These are phyloP conservation scores for Gambusia affinis DNA, from an alignment of 2,113 vertebrate genomes.

Conservation along the genomic window DNA sequence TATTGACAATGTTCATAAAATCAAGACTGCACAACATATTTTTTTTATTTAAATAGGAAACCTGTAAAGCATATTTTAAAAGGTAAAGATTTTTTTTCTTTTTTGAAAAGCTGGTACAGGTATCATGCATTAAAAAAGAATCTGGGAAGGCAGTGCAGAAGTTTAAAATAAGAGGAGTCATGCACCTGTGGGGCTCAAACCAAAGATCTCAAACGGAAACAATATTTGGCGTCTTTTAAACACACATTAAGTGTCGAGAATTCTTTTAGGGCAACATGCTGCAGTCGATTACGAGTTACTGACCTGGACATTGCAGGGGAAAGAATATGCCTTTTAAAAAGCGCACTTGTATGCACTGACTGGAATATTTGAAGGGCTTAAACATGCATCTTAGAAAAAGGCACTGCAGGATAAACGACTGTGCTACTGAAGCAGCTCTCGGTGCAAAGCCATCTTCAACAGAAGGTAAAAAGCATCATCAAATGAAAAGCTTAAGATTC, in stretches of 20 bases:
- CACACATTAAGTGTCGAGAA: background rate
- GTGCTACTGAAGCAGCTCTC: conserved; percentile 45
- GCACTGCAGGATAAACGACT: conserved; percentile 68
- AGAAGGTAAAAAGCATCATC: conserved; percentile 69
- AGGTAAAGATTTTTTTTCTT: conserved; percentile 21
- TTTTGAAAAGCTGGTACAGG: conserved; percentile 30
- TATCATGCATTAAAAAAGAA: conserved; percentile 52
- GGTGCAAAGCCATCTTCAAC: conserved; percentile 15
- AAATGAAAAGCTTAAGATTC: conserved; percentile 57
- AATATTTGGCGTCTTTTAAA: conserved; percentile 45
- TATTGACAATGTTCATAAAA: conserved; percentile 76
- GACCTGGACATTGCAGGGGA: background rate
- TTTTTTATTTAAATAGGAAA: conserved; percentile 35
- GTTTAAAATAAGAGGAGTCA: conserved; percentile 10
- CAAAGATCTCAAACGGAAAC: conserved; percentile 8
- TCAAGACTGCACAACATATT: conserved; percentile 51
- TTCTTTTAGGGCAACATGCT: background rate
- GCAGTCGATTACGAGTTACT: background rate
- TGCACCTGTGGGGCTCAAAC: conserved; percentile 21
- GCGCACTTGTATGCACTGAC: background rate
- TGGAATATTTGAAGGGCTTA: background rate
- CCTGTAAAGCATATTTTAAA: conserved; percentile 51
- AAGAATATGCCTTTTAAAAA: background rate
- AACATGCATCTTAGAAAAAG: conserved; percentile 53
- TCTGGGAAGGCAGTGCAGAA: conserved; percentile 35